These are phyloP conservation scores for Porphyrio hochstetteri DNA, from an alignment of 2,113 vertebrate genomes.

Conservation along the genomic window DNA sequence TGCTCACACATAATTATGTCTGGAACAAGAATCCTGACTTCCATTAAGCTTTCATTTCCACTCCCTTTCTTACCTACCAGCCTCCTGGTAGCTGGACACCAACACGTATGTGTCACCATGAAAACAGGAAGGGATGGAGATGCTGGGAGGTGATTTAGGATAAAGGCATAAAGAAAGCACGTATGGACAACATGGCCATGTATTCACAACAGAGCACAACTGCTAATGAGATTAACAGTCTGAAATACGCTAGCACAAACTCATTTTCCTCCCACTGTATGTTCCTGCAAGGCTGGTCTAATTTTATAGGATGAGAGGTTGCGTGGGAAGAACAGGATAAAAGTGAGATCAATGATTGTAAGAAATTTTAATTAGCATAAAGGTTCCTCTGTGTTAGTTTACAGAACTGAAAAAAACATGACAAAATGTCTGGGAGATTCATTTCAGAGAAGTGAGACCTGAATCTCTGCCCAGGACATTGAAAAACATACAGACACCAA, in stretches of 20 bases:
- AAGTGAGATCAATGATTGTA: background rate
- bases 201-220: background rate
- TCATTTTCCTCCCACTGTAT: background rate
- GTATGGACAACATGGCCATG: accelerated
- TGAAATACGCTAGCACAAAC: background rate
- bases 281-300: background rate
- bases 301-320: background rate
- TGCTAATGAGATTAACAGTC: background rate
- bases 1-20: accelerated
- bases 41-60: background rate
- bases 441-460: background rate
- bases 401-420: background rate
- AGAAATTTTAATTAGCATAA: background rate
- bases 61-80: background rate
- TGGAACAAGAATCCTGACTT: background rate
- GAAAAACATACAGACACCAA: accelerated
- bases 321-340: background rate
- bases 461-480: background rate
- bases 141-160: background rate
- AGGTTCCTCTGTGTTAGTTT: background rate
- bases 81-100: too few relatives aligned
- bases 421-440: background rate
- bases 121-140: background rate
- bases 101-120: accelerated
- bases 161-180: background rate